Conservation (phyloP, 2,888 invertebrate genomes). For the Sinelater perroti region DNA sequence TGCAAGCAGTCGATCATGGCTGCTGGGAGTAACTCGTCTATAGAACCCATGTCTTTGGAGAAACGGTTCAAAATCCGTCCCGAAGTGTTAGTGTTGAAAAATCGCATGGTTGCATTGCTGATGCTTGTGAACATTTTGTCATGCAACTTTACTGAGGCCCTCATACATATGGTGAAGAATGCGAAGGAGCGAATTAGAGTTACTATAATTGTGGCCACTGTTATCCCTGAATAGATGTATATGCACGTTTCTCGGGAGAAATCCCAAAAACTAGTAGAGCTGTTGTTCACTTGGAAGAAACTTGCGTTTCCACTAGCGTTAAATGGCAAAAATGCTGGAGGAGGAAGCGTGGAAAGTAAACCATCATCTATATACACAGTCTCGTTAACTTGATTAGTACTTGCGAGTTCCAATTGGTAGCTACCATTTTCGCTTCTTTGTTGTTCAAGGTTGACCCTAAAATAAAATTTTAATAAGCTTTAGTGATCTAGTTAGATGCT, state of each 20-base stretch:
- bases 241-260: constrained; percentile 54
- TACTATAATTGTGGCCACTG: constrained; percentile 62
- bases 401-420: constrained; percentile 2
- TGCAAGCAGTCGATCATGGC: constrained; percentile 70
- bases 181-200: constrained; percentile 67
- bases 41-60: constrained; percentile 85
- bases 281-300: background rate
- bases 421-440: constrained; percentile 36
- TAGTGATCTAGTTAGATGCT: background rate
- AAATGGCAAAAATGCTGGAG: background rate
- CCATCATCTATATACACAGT: background rate
- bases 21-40: constrained; percentile 70
- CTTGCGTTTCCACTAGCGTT: background rate
- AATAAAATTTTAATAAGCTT: too few relatives aligned
- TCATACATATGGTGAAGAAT: constrained; percentile 76
- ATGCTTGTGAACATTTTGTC: constrained; percentile 85
- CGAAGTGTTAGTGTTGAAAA: constrained; percentile 88
- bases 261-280: constrained; percentile 46
- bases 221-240: constrained; percentile 61
- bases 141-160: constrained; percentile 80
- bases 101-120: constrained; percentile 81
- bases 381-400: too few relatives aligned
- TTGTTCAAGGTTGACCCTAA: constrained; percentile 56
- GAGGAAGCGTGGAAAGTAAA: background rate
- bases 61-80: constrained; percentile 87